Conservation (phyloP, 2,113 vertebrate genomes). For the Entosphenus tridentatus region DNA sequence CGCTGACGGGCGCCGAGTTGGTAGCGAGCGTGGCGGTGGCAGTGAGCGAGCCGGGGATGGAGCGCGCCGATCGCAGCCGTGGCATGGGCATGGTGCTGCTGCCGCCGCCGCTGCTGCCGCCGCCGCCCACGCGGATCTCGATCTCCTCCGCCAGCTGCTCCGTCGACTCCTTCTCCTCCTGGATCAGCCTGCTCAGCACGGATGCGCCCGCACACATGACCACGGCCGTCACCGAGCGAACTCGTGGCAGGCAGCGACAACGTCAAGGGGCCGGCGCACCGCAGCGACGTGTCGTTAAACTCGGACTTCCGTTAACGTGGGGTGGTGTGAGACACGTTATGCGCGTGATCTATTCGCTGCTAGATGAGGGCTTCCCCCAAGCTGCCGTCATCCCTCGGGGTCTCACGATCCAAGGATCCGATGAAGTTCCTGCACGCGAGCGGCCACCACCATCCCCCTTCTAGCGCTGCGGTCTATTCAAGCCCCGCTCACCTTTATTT, state of each 20-base stretch:
- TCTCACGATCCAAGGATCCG: neutral
- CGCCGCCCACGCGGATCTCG: conserved; percentile 54
- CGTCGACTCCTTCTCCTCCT: conserved; percentile 74
- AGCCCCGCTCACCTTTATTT: too few relatives aligned
- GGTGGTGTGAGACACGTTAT: too few relatives aligned
- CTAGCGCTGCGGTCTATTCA: too few relatives aligned
- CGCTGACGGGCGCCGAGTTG: conserved; percentile 63
- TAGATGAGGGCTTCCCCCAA: too few relatives aligned
- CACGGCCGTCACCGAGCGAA: neutral
- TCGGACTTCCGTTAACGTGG: too few relatives aligned
- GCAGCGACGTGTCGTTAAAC: too few relatives aligned
- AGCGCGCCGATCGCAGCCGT: conserved; percentile 10
- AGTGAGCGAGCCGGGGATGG: conserved; percentile 58
- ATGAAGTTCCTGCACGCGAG: too few relatives aligned
- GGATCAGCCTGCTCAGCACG: conserved; percentile 34
- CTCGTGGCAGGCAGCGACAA: neutral
- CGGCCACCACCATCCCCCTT: too few relatives aligned
- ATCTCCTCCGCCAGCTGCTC: conserved; percentile 62
- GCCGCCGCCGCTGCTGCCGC: conserved; percentile 32
- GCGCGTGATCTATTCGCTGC: too few relatives aligned
- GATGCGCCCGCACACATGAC: neutral
- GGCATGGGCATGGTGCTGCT: conserved; percentile 16
- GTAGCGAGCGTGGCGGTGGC: conserved; percentile 55
- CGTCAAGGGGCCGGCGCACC: neutral
- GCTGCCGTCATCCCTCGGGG: too few relatives aligned